Base-by-base conservation (phyloP, 2,797 vertebrate genomes). In the Sciaenops ocellatus region DNA sequence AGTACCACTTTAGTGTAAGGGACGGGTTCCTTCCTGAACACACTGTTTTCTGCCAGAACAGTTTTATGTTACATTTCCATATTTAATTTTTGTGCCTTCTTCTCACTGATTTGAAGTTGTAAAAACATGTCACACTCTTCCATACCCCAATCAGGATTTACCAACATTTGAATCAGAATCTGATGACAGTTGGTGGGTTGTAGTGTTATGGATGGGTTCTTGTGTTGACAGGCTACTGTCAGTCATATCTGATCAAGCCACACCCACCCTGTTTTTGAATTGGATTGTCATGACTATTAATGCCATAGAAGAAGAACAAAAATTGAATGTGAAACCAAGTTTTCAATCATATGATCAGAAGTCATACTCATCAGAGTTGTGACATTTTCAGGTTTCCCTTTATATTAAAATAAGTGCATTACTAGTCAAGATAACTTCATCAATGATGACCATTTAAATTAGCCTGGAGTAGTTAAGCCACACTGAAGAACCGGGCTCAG, bases 221-320 rank as follows among this genome's bases (percentile, higher is more conserved):
- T 67, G 50, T 67, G 50, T 67, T 52, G 48, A 52, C 64, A 67
- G 30, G 34, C 65, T 5, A 26, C n/a, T 54, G 65, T 44, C 52
- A 56, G 16, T 69, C 41, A 55, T 28, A 46, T 56, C 34, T 26
- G 16, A 68, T 54, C 48, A 18, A 54, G n/a, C 34, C 65, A 24
- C 22, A 18, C 50, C 34, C 65, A 26, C 34, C 34, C 10, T 15
- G 28, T 51, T 30, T 24, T 5, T 51, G 34, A 22, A 41, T 17
- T 24, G 6, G 18, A 6, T 51, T 7, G 6, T 51, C 6, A 50
- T 41, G 30, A 6, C 8, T 18, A 41, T 52, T 16, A 22, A 66
- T 30, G 6, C 1, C 0, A 30, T n/a, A 6, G 38, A 5, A 20
- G 34, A 9, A 56, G 20, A 57, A 18, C 5, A 61, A 24, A 42